phyloP scores from a whole-genome alignment of 1,140 invertebrate genomes.

The Drosophila baimaii region DNA sequence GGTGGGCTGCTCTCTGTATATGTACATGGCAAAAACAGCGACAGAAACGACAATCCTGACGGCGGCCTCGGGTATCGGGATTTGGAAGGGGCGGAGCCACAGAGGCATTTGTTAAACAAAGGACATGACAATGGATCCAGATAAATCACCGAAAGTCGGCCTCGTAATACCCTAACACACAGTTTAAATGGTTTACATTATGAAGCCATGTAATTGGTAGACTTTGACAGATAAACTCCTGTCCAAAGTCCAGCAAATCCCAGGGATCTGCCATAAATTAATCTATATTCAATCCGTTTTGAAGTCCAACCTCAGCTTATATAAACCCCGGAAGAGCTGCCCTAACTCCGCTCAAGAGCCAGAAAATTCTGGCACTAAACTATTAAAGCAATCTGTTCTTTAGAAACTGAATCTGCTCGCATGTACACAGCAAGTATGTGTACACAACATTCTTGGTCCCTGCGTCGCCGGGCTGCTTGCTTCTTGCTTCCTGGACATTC shows the following conservation, averaged over 20 bases:
- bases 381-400: slow-evolving; percentile 39
- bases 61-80: slow-evolving; percentile 5
- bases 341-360: background rate
- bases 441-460: slow-evolving; percentile 26
- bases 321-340: background rate
- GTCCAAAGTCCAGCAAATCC: too few relatives aligned
- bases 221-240: too few relatives aligned
- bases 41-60: slow-evolving; percentile 32
- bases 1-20: slow-evolving; percentile 43
- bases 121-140: slow-evolving; percentile 17
- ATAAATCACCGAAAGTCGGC: background rate
- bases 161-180: slow-evolving; percentile 3
- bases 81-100: slow-evolving; percentile 27
- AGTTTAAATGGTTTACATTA: too few relatives aligned
- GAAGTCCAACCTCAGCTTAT: background rate
- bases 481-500: slow-evolving; percentile 30
- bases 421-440: slow-evolving; percentile 27
- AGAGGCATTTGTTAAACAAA: slow-evolving; percentile 38
- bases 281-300: background rate
- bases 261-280: too few relatives aligned
- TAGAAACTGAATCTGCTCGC: slow-evolving; percentile 26
- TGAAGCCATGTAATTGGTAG: too few relatives aligned
- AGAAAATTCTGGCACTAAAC: slow-evolving; percentile 31
- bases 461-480: slow-evolving; percentile 18
- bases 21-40: slow-evolving; percentile 42